Evolutionary conservation across 1,140 invertebrate species (phyloP).

Genomic region (Brachionus rotundiformis): DNA sequence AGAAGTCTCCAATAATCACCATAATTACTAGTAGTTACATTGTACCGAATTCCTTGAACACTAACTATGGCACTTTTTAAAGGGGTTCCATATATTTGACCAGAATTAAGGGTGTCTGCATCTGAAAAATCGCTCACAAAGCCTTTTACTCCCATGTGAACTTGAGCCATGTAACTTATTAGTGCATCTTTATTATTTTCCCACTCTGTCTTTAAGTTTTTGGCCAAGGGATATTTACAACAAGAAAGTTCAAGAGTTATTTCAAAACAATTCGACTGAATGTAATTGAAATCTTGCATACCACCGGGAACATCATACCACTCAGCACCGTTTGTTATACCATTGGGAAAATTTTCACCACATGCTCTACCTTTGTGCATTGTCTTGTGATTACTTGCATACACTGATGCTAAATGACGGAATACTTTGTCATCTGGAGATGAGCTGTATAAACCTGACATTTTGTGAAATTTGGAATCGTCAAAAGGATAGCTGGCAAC

Average conservation of each 20-base stretch:
- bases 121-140: constrained; percentile 68
- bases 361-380: constrained; percentile 21
- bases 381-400: constrained; percentile 33
- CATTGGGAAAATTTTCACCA: constrained; percentile 28
- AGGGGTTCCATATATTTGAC: constrained; percentile 26
- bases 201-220: constrained; percentile 29
- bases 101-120: constrained; percentile 3
- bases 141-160: constrained; percentile 83
- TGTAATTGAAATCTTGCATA: constrained; percentile 99
- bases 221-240: constrained; percentile 80
- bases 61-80: constrained; percentile 75
- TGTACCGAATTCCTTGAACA: constrained; percentile 67
- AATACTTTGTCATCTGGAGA: constrained; percentile 45
- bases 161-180: constrained; percentile 65
- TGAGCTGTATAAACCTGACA: neutral
- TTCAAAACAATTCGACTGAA: constrained; percentile 97
- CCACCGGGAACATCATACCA: constrained; percentile 65
- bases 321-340: constrained; percentile 51
- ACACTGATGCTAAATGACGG: neutral
- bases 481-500: constrained; percentile 90
- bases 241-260: constrained; percentile 94
- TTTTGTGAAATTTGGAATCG: constrained; percentile 11
- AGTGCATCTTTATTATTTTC: constrained; percentile 51
- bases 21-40: constrained; percentile 56
- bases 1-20: constrained; percentile 94